Evolutionary conservation across 92 coral and sea anemone genomes (phyloP), one percentile per base, ranked within the genome.

Genomic region (Desmophyllum pertusum): DNA sequence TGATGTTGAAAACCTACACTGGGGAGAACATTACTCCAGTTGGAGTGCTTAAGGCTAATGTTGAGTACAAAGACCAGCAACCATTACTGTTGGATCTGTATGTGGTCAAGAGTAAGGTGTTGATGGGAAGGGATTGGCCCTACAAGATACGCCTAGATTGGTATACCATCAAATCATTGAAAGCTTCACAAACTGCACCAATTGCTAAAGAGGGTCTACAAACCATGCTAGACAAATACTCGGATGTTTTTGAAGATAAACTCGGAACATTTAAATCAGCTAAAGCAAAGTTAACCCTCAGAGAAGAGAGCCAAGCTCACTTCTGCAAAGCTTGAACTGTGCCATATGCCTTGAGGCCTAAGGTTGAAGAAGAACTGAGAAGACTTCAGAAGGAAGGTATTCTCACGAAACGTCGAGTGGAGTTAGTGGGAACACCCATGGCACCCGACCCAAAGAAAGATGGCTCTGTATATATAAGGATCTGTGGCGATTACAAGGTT

Each of bases 1-100:
- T n/a, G n/a, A n/a, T 45, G 51, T 45, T 45, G 51, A 27, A 45
- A 51, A 78, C 71, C 71, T 78, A 79, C 46, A 79, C 74, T 33
- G 77, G 69, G n/a, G 76, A 80, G 51, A 57, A 66, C 35, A 66
- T 66, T 18, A 23, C n/a, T 52, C 76, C 85, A 17, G 76, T 67
- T 80, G 77, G 85, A 66, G 69, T 73, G 76, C 85, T 80, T 67
- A 80, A 57, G 64, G 85, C 59, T 45, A 73, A 80, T 41, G 85
- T 80, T 80, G 59, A 38, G 72, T 45, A 80, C 85, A 37, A 52
- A 17, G 61, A 17, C 61, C 61, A 13, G 61, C 61, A 52, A 52
- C 61, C 61, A 52, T 52, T 52, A 21, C 61, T 52, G 51, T 45
- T 45, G 51, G 51, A 45, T 45, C 51, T 45, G n/a, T n/a, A n/a